phyloP scores from a whole-genome alignment of 64 coral and sea anemone species.

The Stylophora pistillata region DNA sequence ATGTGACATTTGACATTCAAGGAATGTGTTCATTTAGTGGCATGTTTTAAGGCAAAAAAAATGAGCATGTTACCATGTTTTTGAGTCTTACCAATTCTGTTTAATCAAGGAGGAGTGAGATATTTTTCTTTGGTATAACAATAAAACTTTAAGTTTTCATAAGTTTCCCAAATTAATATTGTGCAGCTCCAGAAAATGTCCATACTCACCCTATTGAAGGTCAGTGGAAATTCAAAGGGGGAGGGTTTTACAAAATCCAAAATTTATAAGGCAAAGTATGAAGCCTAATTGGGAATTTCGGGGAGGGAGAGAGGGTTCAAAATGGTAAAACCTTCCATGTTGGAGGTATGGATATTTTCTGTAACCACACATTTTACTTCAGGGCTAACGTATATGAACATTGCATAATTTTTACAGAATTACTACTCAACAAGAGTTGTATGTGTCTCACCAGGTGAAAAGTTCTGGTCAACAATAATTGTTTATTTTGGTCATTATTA shows the following conservation, averaged over 20 bases:
- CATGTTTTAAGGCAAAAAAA: constrained; percentile 14
- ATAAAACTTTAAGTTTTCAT: constrained; percentile 23
- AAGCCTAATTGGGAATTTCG: too few species aligned
- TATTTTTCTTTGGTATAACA: too few species aligned
- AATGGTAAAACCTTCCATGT: too few species aligned
- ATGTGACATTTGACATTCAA: constrained; percentile 45
- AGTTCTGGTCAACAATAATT: constrained; percentile 16
- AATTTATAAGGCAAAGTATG: too few species aligned
- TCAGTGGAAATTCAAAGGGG: too few species aligned
- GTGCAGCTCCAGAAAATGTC: constrained; percentile 19
- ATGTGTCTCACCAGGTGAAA: constrained; percentile 30
- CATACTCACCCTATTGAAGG: neutral
- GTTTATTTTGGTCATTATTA: constrained; percentile 24
- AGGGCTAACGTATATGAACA: too few species aligned
- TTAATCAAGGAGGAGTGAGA: too few species aligned
- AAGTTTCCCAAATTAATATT: constrained; percentile 13
- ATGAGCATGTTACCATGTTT: constrained; percentile 37
- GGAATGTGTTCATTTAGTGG: constrained; percentile 34
- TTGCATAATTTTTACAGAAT: too few species aligned
- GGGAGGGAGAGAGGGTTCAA: too few species aligned
- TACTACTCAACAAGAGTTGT: constrained; percentile 21
- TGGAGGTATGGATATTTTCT: too few species aligned
- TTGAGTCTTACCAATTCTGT: constrained; percentile 9
- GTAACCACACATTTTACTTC: too few species aligned
- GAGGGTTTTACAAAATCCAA: too few species aligned